Percentiles rank a stretch among this genome's conserved stretches.
phyloP scores from a whole-genome alignment of 2,888 invertebrate genomes.

The Aphidoletes aphidimyza region DNA sequence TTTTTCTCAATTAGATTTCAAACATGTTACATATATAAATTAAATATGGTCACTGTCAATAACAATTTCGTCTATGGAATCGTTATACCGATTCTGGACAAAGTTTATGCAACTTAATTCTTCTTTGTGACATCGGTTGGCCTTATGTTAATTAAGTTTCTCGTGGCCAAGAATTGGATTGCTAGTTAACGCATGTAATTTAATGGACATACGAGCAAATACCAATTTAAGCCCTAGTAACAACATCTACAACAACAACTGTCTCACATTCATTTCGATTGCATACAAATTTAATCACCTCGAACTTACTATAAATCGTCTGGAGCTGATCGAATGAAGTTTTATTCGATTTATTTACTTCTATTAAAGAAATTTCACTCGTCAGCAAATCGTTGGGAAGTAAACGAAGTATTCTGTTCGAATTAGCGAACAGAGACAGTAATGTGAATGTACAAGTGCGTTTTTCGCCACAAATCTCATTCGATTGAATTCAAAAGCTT shows the following conservation, averaged over 20 bases:
- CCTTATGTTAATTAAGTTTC: constrained; percentile 24
- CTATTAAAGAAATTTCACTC: no score
- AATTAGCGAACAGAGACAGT: no score
- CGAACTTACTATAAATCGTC: constrained; percentile 10
- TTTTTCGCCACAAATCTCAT: no score
- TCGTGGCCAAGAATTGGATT: background rate
- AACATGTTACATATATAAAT: no score
- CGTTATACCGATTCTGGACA: background rate
- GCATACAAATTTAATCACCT: constrained; percentile 18
- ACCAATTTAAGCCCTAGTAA: background rate
- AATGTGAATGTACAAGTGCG: no score
- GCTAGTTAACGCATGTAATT: background rate
- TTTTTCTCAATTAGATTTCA: no score
- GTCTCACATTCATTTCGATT: background rate
- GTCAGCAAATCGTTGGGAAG: no score
- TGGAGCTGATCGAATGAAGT: background rate
- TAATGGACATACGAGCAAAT: background rate
- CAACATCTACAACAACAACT: background rate
- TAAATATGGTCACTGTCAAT: no score
- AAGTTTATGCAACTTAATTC: constrained; percentile 25
- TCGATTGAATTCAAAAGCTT: no score
- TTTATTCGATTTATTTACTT: no score
- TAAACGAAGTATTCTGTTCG: no score
- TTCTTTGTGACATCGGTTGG: background rate
- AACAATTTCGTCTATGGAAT: background rate